Evolutionary conservation across 1,140 invertebrate species (phyloP).

Genomic region (Drosophila azteca): DNA sequence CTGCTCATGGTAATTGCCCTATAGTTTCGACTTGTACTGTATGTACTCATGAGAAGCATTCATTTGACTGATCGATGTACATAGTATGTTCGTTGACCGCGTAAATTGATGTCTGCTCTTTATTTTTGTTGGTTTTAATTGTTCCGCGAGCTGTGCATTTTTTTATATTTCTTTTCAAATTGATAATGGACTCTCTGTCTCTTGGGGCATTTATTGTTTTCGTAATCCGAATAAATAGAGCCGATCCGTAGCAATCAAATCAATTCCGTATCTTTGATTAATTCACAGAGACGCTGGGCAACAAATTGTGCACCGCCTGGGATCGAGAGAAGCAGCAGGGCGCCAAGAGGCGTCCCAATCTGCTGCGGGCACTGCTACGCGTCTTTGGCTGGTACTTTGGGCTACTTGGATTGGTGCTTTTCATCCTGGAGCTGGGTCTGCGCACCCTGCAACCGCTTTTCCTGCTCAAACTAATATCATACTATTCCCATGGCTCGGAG

Average conservation of each 20-base stretch:
- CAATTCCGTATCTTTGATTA: constrained; percentile 14
- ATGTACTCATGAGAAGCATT: constrained; percentile 37
- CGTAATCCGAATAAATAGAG: constrained; percentile 41
- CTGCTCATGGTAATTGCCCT: not conserved
- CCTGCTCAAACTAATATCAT: constrained; percentile 89
- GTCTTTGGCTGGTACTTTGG: constrained; percentile 73
- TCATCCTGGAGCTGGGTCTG: constrained; percentile 70
- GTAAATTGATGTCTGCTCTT: constrained; percentile 37
- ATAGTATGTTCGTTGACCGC: constrained; percentile 57
- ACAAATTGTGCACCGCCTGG: constrained; percentile 68
- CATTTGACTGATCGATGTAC: constrained; percentile 49
- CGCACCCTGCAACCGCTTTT: constrained; percentile 89
- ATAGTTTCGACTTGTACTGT: constrained; percentile 19
- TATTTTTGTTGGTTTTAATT: constrained; percentile 17
- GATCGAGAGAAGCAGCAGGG: constrained; percentile 54
- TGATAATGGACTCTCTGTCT: constrained; percentile 24
- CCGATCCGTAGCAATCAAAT: not conserved
- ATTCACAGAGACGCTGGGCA: constrained; percentile 68
- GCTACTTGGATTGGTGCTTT: constrained; percentile 65
- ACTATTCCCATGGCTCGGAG: constrained; percentile 84
- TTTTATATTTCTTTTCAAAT: constrained; percentile 14
- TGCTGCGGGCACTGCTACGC: constrained; percentile 55
- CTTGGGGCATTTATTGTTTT: constrained; percentile 15
- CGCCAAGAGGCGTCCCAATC: constrained; percentile 65
- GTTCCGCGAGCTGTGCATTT: constrained; percentile 20